Conservation (phyloP, 2,888 invertebrate species). For the Perithous albicinctus region DNA sequence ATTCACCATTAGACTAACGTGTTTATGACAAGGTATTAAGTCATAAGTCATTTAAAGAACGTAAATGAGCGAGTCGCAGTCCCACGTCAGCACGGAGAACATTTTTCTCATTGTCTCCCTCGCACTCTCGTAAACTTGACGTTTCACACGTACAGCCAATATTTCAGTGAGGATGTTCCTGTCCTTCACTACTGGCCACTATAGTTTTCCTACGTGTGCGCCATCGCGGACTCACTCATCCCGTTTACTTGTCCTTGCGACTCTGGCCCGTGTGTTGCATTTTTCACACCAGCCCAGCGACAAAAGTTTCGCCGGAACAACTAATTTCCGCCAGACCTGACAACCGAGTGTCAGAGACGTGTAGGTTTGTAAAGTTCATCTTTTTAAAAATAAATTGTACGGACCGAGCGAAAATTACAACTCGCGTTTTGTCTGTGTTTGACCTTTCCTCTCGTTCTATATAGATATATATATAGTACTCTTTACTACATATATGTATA, state of each 20-base stretch:
- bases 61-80: constrained; percentile 51
- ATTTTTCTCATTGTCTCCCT: constrained; percentile 40
- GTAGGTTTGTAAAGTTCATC: no score
- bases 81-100: constrained; percentile 28
- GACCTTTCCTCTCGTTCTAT: background rate
- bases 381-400: no score
- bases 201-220: constrained; percentile 24
- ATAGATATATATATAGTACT: no score
- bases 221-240: constrained; percentile 1
- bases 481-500: no score
- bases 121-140: constrained; percentile 21
- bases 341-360: constrained; percentile 13
- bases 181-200: background rate
- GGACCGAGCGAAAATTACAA: no score
- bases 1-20: constrained; percentile 72
- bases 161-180: constrained; percentile 50
- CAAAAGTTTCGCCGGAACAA: constrained; percentile 31
- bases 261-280: background rate
- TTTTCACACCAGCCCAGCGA: background rate
- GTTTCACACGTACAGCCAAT: constrained; percentile 58
- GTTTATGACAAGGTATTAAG: constrained; percentile 62
- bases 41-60: constrained; percentile 52
- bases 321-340: constrained; percentile 16
- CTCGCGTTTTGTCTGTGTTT: background rate
- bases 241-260: background rate